Conservation (phyloP, 2,888 invertebrate species). For the Suillia variegata region DNA sequence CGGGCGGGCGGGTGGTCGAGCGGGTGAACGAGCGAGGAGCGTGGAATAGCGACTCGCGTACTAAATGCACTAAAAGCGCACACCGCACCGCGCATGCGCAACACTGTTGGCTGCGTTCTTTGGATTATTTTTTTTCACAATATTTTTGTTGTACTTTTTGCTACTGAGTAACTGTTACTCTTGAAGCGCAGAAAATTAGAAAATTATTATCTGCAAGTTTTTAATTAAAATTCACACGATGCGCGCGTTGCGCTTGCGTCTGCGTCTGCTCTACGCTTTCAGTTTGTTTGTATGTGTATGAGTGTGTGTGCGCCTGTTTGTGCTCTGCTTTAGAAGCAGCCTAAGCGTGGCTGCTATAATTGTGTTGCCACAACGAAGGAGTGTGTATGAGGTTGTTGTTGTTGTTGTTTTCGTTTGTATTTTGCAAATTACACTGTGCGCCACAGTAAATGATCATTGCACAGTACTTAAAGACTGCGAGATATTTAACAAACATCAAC, state of each 20-base stretch:
- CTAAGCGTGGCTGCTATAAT: too few relatives aligned
- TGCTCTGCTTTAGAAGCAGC: slow-evolving; percentile 7
- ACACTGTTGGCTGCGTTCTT: not conserved
- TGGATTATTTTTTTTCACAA: too few relatives aligned
- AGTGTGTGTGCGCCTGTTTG: slow-evolving; percentile 9
- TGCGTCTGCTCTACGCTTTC: too few relatives aligned
- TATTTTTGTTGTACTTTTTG: not conserved
- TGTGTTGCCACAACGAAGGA: too few relatives aligned
- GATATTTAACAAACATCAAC: too few relatives aligned
- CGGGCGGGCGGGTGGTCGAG: not conserved
- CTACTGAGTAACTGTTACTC: not conserved
- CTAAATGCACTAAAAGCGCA: not conserved
- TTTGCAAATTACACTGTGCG: too few relatives aligned
- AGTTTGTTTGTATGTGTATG: too few relatives aligned
- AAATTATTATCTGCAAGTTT: slow-evolving; percentile 33
- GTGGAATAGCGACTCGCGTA: not conserved
- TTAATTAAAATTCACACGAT: slow-evolving; percentile 57
- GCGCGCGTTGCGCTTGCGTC: slow-evolving; percentile 37
- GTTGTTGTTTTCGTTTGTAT: too few relatives aligned
- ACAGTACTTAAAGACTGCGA: too few relatives aligned
- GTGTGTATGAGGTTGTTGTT: too few relatives aligned
- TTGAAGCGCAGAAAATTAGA: slow-evolving; percentile 18
- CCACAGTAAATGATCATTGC: too few relatives aligned
- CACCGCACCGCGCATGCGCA: slow-evolving; percentile 3
- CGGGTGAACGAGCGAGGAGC: not conserved